These are phyloP conservation scores for Dicrurus megarhynchus DNA, from an alignment of 2,113 vertebrate species.

Conservation along the genomic window DNA sequence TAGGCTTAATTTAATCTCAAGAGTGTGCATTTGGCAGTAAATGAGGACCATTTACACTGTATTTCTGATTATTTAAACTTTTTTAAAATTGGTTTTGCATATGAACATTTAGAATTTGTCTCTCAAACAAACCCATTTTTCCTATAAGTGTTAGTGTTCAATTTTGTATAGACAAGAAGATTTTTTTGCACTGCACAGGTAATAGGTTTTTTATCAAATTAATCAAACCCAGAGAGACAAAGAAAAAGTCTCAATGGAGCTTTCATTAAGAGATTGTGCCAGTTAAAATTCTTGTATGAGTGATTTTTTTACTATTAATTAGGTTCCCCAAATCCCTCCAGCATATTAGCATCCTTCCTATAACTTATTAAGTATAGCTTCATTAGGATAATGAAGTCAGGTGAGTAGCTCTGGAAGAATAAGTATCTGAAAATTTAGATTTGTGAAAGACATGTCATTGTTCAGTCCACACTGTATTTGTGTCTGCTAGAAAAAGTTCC, in stretches of 20 bases:
- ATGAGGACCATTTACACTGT: neutral
- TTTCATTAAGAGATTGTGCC: neutral
- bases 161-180: neutral
- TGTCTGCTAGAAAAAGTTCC: neutral
- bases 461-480: neutral
- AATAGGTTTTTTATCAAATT: neutral
- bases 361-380: neutral
- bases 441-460: neutral
- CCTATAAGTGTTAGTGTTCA: neutral
- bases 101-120: neutral
- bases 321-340: neutral
- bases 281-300: neutral
- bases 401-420: neutral
- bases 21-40: constrained; percentile 6
- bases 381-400: neutral
- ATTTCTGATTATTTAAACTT: neutral
- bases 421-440: neutral
- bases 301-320: neutral
- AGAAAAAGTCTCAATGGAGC: neutral
- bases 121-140: neutral
- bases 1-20: neutral
- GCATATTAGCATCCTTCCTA: neutral
- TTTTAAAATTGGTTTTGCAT: neutral
- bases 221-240: neutral
- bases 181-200: neutral